Percentiles rank a stretch among this genome's conserved stretches.
These are phyloP conservation scores for Agriotes lineatus DNA, from an alignment of 2,888 invertebrate species.

Conservation along the genomic window DNA sequence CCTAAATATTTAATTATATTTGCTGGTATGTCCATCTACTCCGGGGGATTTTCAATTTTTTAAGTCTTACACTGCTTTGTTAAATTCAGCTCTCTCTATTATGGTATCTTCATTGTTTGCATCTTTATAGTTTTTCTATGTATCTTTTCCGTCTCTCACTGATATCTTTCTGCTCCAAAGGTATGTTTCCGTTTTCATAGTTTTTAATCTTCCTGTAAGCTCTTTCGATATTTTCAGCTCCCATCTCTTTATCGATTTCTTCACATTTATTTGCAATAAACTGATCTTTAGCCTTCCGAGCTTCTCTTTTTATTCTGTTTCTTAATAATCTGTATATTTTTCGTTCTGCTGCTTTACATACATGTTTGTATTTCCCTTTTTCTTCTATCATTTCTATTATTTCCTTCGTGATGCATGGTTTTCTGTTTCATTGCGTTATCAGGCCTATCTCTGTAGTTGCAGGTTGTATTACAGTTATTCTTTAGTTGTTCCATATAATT, in stretches of 20 bases:
- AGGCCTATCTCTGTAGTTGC: neutral
- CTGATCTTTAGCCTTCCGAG: neutral
- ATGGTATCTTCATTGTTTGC: neutral
- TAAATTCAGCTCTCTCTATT: neutral
- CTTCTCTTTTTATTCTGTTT: neutral
- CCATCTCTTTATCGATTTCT: neutral
- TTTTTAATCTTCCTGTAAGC: neutral
- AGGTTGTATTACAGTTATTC: neutral
- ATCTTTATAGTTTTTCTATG: neutral
- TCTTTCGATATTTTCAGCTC: neutral
- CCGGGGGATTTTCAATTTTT: neutral
- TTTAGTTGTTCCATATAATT: neutral
- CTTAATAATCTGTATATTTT: neutral
- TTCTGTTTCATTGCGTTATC: neutral
- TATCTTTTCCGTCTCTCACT: neutral
- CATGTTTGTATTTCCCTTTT: neutral
- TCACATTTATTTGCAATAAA: neutral
- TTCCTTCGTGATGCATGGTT: slow-evolving; percentile 1
- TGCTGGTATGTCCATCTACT: neutral
- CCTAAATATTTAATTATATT: neutral
- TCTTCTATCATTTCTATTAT: neutral
- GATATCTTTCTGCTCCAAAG: neutral
- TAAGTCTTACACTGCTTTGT: neutral
- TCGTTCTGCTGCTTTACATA: neutral
- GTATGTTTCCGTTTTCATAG: neutral